A percentile compares a stretch with the other conserved stretches of the same genome.
phyloP scores from a whole-genome alignment of 37 sponge, comb jelly and placozoan species.

The Halichondria panicea region DNA sequence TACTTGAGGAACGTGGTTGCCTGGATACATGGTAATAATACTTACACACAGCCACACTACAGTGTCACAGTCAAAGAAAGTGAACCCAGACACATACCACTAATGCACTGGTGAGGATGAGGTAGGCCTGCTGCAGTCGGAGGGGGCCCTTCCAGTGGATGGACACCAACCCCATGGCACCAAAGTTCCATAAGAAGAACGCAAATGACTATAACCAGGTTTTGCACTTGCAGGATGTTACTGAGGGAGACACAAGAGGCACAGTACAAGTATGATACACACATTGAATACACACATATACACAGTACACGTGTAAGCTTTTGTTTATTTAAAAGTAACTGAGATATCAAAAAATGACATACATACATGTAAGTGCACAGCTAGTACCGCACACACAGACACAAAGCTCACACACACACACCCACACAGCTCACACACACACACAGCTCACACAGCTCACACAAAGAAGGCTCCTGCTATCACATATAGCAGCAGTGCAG shows the following conservation, averaged over 20 bases:
- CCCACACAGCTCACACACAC: neutral
- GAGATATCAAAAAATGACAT: too few relatives aligned
- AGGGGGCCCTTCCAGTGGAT: constrained; percentile 98
- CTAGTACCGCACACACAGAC: neutral
- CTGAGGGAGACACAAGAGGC: neutral
- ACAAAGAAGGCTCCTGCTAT: constrained; percentile 71
- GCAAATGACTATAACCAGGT: constrained; percentile 54
- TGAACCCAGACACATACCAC: constrained; percentile 32
- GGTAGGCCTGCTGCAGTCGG: constrained; percentile 92
- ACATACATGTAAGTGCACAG: too few relatives aligned
- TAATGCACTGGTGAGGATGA: constrained; percentile 81
- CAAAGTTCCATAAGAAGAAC: constrained; percentile 93
- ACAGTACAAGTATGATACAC: too few relatives aligned
- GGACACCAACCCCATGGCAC: constrained; percentile 83
- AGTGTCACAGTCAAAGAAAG: neutral
- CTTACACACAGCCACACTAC: neutral
- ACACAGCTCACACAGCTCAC: constrained; percentile 52
- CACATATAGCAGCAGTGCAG: constrained; percentile 79
- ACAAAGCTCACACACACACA: neutral
- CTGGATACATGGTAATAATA: constrained; percentile 23
- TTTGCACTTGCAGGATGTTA: constrained; percentile 41
- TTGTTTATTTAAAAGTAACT: too few relatives aligned
- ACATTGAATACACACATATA: too few relatives aligned
- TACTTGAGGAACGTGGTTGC: constrained; percentile 86
- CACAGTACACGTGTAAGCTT: neutral